phyloP scores from a whole-genome alignment of 1,140 invertebrate genomes.

The Zaprionus davidi region DNA sequence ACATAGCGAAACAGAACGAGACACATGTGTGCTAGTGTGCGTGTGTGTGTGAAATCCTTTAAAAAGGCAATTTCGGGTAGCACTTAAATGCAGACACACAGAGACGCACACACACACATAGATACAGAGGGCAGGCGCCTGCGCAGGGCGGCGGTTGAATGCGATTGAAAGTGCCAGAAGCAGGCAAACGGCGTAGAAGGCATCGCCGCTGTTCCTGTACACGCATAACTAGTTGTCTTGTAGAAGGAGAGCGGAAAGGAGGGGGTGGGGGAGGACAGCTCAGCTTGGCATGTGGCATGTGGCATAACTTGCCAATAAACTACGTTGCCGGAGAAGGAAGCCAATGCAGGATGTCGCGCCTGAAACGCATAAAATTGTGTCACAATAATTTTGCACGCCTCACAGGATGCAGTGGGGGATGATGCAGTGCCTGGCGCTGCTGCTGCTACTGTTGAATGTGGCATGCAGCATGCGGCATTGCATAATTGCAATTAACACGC shows the following conservation, averaged over 20 bases:
- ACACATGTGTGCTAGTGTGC: constrained; percentile 38
- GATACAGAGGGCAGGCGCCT: constrained; percentile 30
- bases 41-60: constrained; percentile 72
- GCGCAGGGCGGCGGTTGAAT: constrained; percentile 38
- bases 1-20: constrained; percentile 30
- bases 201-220: constrained; percentile 33
- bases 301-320: constrained; percentile 63
- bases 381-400: constrained; percentile 78
- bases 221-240: constrained; percentile 73
- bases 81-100: constrained; percentile 78
- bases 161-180: constrained; percentile 35
- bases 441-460: neutral
- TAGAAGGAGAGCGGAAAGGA: neutral
- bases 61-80: constrained; percentile 80
- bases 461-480: constrained; percentile 40
- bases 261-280: neutral
- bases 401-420: constrained; percentile 69
- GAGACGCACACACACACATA: constrained; percentile 1
- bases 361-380: constrained; percentile 79
- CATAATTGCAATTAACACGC: constrained; percentile 81
- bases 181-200: constrained; percentile 1
- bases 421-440: constrained; percentile 53
- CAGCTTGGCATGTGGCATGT: constrained; percentile 63
- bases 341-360: constrained; percentile 37
- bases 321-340: constrained; percentile 26